Conservation (phyloP, 2,888 invertebrate species). For the Danaus chrysippus region DNA sequence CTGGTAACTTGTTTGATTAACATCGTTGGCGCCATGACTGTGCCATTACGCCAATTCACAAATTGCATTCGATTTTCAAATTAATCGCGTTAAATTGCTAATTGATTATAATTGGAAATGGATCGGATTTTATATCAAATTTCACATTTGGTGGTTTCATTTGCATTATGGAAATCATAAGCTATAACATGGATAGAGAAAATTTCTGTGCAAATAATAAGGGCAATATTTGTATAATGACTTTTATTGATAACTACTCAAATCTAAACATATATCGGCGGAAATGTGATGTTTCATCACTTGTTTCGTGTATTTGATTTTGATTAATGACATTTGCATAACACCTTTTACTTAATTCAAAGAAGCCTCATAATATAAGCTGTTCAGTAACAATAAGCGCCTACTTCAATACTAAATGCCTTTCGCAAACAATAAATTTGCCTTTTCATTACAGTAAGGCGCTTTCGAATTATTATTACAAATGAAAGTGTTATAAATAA, state of each 20-base stretch:
- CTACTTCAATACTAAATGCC: slow-evolving; percentile 46
- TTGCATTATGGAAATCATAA: neutral
- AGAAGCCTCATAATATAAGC: neutral
- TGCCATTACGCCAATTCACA: slow-evolving; percentile 53
- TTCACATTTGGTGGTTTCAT: slow-evolving; percentile 2
- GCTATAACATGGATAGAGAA: too few relatives aligned
- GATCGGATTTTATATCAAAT: neutral
- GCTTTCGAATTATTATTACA: slow-evolving; percentile 29
- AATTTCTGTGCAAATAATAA: too few relatives aligned
- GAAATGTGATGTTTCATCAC: neutral
- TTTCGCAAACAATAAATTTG: slow-evolving; percentile 34
- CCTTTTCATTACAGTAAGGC: slow-evolving; percentile 38
- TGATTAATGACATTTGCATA: neutral
- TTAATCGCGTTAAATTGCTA: slow-evolving; percentile 55
- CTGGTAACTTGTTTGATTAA: slow-evolving; percentile 62
- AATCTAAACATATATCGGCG: neutral
- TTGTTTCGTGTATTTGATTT: neutral
- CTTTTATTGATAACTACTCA: neutral
- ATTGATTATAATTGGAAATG: slow-evolving; percentile 40
- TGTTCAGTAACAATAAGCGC: slow-evolving; percentile 36
- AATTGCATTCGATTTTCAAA: slow-evolving; percentile 51
- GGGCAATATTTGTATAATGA: too few relatives aligned
- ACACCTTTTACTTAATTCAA: slow-evolving; percentile 19
- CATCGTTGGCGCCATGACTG: slow-evolving; percentile 70
- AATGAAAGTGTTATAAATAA: slow-evolving; percentile 12